Conservation (phyloP, 2,113 vertebrate species). For the Trinectes maculatus region DNA sequence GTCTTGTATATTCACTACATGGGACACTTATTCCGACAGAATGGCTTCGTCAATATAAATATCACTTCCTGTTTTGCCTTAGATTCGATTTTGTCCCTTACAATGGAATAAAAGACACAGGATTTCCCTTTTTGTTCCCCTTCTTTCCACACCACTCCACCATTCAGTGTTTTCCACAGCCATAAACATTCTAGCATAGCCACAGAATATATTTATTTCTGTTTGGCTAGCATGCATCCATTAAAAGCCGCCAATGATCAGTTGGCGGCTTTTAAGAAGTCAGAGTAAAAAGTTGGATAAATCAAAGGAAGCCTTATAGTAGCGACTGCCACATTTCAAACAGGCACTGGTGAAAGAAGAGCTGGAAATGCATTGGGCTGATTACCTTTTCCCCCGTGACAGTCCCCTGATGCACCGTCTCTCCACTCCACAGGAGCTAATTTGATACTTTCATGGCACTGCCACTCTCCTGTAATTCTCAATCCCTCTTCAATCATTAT, state of each 20-base stretch:
- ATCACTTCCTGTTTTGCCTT: not conserved
- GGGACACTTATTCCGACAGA: not conserved
- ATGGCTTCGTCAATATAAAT: not conserved
- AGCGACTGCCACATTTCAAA: not conserved
- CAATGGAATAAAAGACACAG: not conserved
- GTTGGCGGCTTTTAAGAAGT: too few relatives aligned
- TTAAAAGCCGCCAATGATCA: not conserved
- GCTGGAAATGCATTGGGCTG: not conserved
- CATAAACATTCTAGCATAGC: not conserved
- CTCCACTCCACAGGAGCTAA: constrained; percentile 4
- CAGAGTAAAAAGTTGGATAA: not conserved
- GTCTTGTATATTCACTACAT: not conserved
- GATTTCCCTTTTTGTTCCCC: too few relatives aligned
- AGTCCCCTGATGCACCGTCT: not conserved
- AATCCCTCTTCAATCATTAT: constrained; percentile 3
- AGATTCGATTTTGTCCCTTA: not conserved
- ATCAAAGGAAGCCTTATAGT: not conserved
- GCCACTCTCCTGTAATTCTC: not conserved
- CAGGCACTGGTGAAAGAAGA: not conserved
- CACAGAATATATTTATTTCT: not conserved
- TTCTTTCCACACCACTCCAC: too few relatives aligned
- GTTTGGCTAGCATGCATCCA: too few relatives aligned
- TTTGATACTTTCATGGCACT: constrained; percentile 9
- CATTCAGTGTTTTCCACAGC: too few relatives aligned
- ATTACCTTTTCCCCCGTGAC: not conserved